Percentiles rank a stretch among this genome's conserved stretches.
These are phyloP conservation scores for Nibea coibor DNA, from an alignment of 2,113 vertebrate species.

Conservation along the genomic window DNA sequence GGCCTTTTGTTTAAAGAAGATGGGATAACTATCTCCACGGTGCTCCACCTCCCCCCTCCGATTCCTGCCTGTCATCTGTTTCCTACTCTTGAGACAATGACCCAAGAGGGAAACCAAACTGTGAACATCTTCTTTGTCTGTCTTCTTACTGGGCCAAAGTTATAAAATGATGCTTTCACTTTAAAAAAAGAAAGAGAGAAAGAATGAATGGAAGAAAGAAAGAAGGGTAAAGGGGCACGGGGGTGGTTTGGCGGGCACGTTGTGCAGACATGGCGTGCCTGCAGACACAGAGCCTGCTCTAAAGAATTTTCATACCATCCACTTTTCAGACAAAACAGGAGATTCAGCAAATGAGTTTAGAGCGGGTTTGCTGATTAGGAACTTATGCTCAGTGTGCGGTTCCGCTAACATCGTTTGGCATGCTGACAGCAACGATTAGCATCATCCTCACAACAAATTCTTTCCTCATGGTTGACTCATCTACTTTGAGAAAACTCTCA, in stretches of 20 bases:
- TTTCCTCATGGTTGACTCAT: constrained; percentile 52
- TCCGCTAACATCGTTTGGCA: constrained; percentile 65
- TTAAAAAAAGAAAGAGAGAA: not conserved
- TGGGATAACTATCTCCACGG: constrained; percentile 34
- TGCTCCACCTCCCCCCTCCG: constrained; percentile 9
- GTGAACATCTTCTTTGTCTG: not conserved
- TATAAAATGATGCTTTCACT: not conserved
- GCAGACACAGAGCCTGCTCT: not conserved
- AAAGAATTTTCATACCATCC: constrained; percentile 17
- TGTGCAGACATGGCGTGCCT: not conserved
- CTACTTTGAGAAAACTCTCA: constrained; percentile 43
- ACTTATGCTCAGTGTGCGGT: constrained; percentile 58
- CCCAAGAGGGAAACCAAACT: constrained; percentile 19
- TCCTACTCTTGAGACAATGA: constrained; percentile 41
- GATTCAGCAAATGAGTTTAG: constrained; percentile 38
- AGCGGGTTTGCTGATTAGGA: constrained; percentile 62
- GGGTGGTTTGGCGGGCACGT: not conserved
- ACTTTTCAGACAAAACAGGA: constrained; percentile 46
- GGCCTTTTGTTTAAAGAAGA: constrained; percentile 52
- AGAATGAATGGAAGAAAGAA: not conserved
- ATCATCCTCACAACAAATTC: constrained; percentile 65
- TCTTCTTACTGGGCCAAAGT: not conserved
- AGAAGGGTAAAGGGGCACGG: not conserved
- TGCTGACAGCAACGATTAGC: constrained; percentile 70
- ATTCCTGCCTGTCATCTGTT: constrained; percentile 51